phyloP scores from a whole-genome alignment of 2,113 vertebrate species.

The Halichoeres trimaculatus region DNA sequence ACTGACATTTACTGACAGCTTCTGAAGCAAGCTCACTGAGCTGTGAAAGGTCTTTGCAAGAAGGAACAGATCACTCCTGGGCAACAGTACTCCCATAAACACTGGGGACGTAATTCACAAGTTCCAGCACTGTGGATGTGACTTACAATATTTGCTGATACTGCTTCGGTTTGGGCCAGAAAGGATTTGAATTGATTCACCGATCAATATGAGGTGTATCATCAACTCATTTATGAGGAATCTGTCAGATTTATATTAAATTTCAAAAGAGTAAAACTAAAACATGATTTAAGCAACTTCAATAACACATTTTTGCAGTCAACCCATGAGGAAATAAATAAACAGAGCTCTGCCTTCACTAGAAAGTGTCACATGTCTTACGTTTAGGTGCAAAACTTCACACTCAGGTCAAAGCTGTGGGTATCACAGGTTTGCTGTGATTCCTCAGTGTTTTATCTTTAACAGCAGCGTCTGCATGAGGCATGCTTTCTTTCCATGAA shows the following conservation, averaged over 20 bases:
- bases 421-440: background rate
- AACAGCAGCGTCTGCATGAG: background rate
- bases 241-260: background rate
- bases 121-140: background rate
- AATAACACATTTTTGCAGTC: background rate
- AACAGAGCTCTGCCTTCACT: background rate
- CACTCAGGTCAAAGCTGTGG: background rate
- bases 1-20: slow-evolving; percentile 63
- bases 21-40: slow-evolving; percentile 46
- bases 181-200: background rate
- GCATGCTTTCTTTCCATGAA: background rate
- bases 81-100: slow-evolving; percentile 26
- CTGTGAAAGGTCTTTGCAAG: slow-evolving; percentile 48
- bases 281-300: background rate
- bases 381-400: background rate
- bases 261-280: background rate
- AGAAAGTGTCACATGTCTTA: background rate
- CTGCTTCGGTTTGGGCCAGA: background rate
- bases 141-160: background rate
- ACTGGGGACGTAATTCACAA: background rate
- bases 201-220: background rate
- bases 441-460: background rate
- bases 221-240: background rate
- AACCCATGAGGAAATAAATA: background rate
- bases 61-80: slow-evolving; percentile 29